These are phyloP conservation scores for Ophioninae sp. DNA, from an alignment of 2,888 invertebrate species.

Conservation along the genomic window DNA sequence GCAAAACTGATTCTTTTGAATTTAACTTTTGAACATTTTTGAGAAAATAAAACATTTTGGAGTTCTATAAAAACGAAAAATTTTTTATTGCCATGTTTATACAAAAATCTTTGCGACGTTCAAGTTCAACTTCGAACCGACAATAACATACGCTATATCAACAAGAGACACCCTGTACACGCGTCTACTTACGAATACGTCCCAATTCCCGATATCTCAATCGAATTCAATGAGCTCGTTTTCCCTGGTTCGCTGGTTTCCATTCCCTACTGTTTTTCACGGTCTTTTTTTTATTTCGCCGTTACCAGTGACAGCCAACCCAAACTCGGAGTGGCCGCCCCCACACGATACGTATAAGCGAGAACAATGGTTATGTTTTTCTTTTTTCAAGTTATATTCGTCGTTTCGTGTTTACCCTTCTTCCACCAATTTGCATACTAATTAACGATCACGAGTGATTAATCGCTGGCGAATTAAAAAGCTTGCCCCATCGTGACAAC, in stretches of 20 bases:
- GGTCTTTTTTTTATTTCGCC: background rate
- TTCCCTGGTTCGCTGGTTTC: conserved; percentile 24
- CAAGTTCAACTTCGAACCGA: background rate
- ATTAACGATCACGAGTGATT: conserved; percentile 59
- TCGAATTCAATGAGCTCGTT: conserved; percentile 53
- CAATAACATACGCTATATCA: background rate
- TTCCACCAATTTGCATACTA: conserved; percentile 56
- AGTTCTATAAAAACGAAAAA: too few relatives aligned
- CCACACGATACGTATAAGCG: background rate
- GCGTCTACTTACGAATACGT: conserved; percentile 6
- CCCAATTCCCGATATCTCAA: conserved; percentile 58
- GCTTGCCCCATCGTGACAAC: conserved; percentile 27
- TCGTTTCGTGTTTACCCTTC: conserved; percentile 59
- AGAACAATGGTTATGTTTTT: conserved; percentile 11
- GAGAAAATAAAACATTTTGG: too few relatives aligned
- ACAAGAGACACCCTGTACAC: background rate
- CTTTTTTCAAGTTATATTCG: conserved; percentile 25
- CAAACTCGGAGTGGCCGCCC: too few relatives aligned
- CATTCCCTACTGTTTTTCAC: background rate
- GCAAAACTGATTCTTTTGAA: too few relatives aligned
- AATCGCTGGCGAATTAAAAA: conserved; percentile 43
- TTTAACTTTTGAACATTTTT: too few relatives aligned
- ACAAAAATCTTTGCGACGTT: background rate
- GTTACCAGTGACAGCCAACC: conserved; percentile 14
- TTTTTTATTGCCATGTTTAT: too few relatives aligned